Evolutionary conservation across 2,888 invertebrate species (phyloP), one percentile per base, ranked within the genome.

Genomic region (Calameuta filiformis): DNA sequence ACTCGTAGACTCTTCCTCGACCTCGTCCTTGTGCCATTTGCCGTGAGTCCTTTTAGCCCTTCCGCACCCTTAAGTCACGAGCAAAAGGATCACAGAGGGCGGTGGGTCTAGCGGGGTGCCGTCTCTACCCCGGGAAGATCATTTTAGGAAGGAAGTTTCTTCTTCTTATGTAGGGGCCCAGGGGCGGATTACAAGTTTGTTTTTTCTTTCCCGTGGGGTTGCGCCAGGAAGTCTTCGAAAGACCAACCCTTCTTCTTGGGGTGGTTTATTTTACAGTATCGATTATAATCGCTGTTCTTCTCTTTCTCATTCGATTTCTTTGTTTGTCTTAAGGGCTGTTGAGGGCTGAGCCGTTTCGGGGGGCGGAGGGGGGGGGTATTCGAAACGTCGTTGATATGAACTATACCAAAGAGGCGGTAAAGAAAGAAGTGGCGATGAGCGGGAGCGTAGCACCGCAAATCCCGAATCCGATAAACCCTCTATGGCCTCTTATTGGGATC

Each of bases 391-490:
- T 30, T 40, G 35, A 40, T 68, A 69, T 73, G 76, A 76, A 75
- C 68, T 9, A 68, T 68, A 73, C 68, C 33, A 56, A n/a, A 80
- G 85, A 81, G 84, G 83, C 83, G 83, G 82, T 82, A 86, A 85
- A 82, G n/a, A 84, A 35, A 23, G 35, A 35, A n/a, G n/a, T 34
- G 85, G 85, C 85, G 82, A 85, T 81, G 83, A 87, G 82, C 83
- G 77, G 81, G 81, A 80, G 79, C 75, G 79, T 81, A 80, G 82
- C 81, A 84, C 87, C 84, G 84, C 87, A 86, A 87, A 84, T 85
- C 85, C 81, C 76, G 83, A 84, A 87, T 87, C 86, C 88, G 87
- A 87, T 88, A 87, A 88, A 86, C 87, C 84, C 83, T 82, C 83
- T 83, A 86, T 79, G 81, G 82, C 80, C 85, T 85, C 85, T 85